Evolutionary conservation across 2,888 invertebrate species (phyloP).

Genomic region (Sympetrum striolatum): DNA sequence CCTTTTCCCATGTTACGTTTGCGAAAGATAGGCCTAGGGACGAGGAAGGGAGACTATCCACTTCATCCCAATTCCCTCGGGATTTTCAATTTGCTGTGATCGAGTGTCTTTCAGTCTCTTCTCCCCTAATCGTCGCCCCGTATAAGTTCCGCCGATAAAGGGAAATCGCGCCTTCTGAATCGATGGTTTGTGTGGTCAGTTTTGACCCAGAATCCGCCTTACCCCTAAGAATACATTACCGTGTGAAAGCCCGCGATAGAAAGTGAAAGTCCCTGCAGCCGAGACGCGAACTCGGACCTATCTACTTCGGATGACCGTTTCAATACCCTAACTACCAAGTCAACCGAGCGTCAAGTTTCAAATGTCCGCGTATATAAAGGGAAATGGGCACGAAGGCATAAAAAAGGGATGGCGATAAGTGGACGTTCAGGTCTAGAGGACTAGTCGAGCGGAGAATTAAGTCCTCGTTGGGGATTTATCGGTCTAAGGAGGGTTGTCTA

Average conservation of each 20-base stretch:
- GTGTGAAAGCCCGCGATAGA: neutral
- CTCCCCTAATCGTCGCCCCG: neutral
- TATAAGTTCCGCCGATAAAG: neutral
- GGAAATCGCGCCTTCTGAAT: neutral
- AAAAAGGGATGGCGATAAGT: neutral
- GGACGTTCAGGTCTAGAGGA: neutral
- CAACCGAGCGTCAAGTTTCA: neutral
- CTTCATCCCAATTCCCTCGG: neutral
- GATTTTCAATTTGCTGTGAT: neutral
- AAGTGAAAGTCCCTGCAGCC: neutral
- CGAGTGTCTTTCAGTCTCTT: neutral
- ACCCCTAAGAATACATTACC: neutral
- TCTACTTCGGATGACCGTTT: neutral
- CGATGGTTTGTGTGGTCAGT: neutral
- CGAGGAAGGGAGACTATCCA: neutral
- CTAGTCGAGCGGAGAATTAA: too few species aligned
- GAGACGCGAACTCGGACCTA: slow-evolving; percentile 4
- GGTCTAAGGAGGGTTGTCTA: too few species aligned
- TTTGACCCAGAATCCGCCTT: slow-evolving; percentile 15
- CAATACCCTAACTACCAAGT: neutral
- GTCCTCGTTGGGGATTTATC: too few species aligned
- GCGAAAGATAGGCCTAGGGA: neutral
- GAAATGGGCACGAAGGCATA: neutral
- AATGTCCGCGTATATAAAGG: neutral
- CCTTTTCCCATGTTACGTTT: neutral